These are phyloP conservation scores for Microtus montanus DNA, from an alignment of 2,113 vertebrate genomes.

Conservation along the genomic window DNA sequence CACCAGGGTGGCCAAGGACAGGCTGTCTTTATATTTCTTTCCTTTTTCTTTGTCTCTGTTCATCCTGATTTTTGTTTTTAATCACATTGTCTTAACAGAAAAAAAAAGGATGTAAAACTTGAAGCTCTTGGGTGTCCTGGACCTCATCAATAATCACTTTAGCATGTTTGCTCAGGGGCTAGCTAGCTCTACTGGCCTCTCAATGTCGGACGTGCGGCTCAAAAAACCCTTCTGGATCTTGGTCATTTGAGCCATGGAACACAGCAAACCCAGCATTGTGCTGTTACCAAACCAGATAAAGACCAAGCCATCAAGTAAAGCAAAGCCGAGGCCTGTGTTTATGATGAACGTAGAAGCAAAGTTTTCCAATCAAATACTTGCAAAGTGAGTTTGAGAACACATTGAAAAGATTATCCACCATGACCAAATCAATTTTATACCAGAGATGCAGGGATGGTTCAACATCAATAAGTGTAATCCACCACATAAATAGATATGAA, in stretches of 20 bases:
- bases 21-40: neutral
- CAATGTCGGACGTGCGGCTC: neutral
- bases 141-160: constrained; percentile 2
- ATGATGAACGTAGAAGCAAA: neutral
- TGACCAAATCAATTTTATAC: neutral
- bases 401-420: neutral
- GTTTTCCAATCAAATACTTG: neutral
- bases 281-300: neutral
- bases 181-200: neutral
- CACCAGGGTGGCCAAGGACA: neutral
- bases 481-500: neutral
- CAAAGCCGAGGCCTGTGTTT: neutral
- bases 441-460: too few species aligned
- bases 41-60: neutral
- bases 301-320: neutral
- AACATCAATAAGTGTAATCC: too few species aligned
- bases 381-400: neutral
- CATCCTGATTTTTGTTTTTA: neutral
- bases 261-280: neutral
- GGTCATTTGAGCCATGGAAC: neutral
- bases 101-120: neutral
- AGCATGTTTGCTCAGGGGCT: neutral
- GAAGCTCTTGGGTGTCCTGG: neutral
- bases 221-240: neutral
- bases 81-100: neutral